A percentile compares a stretch with the other conserved stretches of the same genome.
Evolutionary conservation across 2,797 vertebrate species (phyloP).

Genomic region (Gastrophryne carolinensis): DNA sequence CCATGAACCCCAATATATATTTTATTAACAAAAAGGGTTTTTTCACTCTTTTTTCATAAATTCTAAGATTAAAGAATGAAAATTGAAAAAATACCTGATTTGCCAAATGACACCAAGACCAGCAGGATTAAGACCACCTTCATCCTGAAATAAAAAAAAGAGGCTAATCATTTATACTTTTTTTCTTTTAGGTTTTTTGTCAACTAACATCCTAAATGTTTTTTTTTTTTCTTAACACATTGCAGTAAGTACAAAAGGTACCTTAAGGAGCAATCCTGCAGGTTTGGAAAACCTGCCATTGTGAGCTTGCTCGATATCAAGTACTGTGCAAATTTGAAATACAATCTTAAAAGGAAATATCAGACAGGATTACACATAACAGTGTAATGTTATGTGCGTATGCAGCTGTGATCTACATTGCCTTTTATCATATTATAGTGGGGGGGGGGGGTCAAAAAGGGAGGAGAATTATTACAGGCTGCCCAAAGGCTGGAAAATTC

Average conservation of each 20-base stretch:
- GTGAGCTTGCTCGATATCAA: neutral
- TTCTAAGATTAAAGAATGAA: too few relatives aligned
- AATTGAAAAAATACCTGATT: constrained; percentile 36
- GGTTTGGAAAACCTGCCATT: constrained; percentile 5
- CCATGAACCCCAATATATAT: too few relatives aligned
- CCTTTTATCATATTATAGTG: constrained; percentile 4
- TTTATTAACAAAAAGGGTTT: too few relatives aligned
- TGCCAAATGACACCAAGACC: constrained; percentile 15
- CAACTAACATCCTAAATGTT: too few relatives aligned
- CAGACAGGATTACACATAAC: constrained; percentile 11
- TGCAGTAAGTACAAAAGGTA: neutral
- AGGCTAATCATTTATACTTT: too few relatives aligned
- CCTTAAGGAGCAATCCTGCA: constrained; percentile 30
- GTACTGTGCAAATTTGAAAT: neutral
- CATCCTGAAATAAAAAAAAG: constrained; percentile 6
- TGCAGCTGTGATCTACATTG: neutral
- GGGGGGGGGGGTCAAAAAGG: neutral
- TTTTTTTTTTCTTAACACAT: too few relatives aligned
- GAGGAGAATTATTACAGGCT: neutral
- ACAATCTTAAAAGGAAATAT: constrained; percentile 11
- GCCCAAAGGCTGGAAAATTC: neutral
- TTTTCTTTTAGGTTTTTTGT: too few relatives aligned
- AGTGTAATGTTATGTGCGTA: neutral
- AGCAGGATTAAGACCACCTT: constrained; percentile 15
- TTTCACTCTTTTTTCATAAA: too few relatives aligned